Percentiles rank a stretch among this genome's conserved stretches.
These are phyloP conservation scores for Heliconius aoede DNA, from an alignment of 2,888 invertebrate species.

Conservation along the genomic window DNA sequence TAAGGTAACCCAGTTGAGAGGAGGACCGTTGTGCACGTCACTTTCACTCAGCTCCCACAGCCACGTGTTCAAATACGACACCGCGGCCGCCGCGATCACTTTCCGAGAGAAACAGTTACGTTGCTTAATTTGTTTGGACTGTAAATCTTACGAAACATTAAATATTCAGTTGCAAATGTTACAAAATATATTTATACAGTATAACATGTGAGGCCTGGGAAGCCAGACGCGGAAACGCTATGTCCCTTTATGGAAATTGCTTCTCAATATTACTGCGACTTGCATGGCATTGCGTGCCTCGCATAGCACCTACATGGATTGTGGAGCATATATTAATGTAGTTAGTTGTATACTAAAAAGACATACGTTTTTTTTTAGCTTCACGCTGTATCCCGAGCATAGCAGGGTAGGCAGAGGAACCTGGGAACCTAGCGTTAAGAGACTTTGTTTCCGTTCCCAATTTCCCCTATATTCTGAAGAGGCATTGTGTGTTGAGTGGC, in stretches of 20 bases:
- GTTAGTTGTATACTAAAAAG: background rate
- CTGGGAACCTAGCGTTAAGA: too few relatives aligned
- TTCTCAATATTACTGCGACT: slow-evolving; percentile 16
- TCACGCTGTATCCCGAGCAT: too few relatives aligned
- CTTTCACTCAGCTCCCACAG: slow-evolving; percentile 49
- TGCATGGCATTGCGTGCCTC: slow-evolving; percentile 11
- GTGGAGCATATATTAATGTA: background rate
- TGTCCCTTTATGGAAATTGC: slow-evolving; percentile 31
- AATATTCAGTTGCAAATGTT: background rate
- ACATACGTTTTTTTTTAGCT: background rate
- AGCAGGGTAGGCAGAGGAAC: too few relatives aligned
- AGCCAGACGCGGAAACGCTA: slow-evolving; percentile 32
- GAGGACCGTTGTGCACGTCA: slow-evolving; percentile 45
- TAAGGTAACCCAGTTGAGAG: slow-evolving; percentile 52
- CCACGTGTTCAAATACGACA: slow-evolving; percentile 38
- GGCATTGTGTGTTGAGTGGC: too few relatives aligned
- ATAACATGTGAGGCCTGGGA: slow-evolving; percentile 16
- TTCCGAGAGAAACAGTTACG: slow-evolving; percentile 20
- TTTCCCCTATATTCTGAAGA: too few relatives aligned
- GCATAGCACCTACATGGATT: background rate
- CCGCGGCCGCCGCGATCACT: slow-evolving; percentile 28
- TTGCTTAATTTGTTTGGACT: slow-evolving; percentile 9
- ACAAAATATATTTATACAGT: background rate
- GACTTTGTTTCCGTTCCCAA: too few relatives aligned
- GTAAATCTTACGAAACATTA: slow-evolving; percentile 3